A percentile compares a stretch with the other conserved stretches of the same genome.
Evolutionary conservation across 2,797 vertebrate species (phyloP).

Genomic region (Aldrovandia affinis): DNA sequence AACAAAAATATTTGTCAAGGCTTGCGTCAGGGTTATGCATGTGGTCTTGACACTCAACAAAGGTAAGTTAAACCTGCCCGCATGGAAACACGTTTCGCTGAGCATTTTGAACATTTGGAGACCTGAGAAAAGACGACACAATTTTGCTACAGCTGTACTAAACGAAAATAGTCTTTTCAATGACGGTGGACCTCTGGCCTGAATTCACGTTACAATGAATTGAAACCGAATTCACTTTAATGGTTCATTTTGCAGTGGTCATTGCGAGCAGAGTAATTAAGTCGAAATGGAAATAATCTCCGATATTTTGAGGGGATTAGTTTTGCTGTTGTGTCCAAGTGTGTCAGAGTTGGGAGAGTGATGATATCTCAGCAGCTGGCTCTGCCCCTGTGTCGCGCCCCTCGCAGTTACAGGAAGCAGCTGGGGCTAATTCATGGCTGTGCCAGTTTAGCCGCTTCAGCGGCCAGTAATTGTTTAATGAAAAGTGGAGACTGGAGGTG

Average conservation of each 20-base stretch:
- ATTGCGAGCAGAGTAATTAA: background rate
- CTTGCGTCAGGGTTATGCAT: background rate
- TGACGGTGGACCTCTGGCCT: too few species aligned
- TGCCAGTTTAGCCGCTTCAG: slow-evolving; percentile 35
- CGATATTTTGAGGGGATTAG: background rate
- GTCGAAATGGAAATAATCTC: background rate
- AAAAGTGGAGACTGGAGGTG: slow-evolving; percentile 47
- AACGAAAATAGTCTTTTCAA: background rate
- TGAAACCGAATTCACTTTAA: too few species aligned
- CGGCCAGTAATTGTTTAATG: slow-evolving; percentile 46
- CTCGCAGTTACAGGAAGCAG: slow-evolving; percentile 29
- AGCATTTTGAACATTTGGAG: too few species aligned
- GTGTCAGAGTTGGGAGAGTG: background rate
- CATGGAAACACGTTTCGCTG: background rate
- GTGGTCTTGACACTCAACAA: background rate
- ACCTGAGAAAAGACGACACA: too few species aligned
- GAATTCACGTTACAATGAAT: too few species aligned
- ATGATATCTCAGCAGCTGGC: background rate
- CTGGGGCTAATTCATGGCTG: slow-evolving; percentile 41
- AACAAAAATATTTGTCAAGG: background rate
- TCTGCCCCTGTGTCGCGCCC: background rate
- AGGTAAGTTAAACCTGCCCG: background rate
- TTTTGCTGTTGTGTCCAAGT: background rate
- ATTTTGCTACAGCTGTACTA: too few species aligned
- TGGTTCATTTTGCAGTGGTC: background rate